phyloP scores from a whole-genome alignment of 2,113 vertebrate genomes.

The Hipposideros armiger region DNA sequence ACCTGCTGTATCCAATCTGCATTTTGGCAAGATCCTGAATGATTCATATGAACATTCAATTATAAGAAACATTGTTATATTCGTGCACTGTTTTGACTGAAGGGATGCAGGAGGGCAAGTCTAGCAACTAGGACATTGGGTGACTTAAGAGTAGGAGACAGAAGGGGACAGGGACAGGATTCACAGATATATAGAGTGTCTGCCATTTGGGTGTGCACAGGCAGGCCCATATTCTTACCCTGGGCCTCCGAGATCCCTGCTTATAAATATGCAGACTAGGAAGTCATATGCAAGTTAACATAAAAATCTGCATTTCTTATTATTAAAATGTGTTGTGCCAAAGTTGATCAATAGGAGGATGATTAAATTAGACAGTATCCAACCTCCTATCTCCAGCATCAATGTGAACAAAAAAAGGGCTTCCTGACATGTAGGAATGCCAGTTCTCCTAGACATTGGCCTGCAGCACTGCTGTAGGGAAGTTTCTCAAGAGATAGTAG shows the following conservation, averaged over 20 bases:
- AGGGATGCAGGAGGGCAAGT: background rate
- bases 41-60: background rate
- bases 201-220: background rate
- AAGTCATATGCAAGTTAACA: constrained; percentile 13
- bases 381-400: background rate
- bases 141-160: background rate
- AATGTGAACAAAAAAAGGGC: background rate
- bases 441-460: background rate
- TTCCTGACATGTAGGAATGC: background rate
- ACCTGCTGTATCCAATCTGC: background rate
- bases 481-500: background rate
- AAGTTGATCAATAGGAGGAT: background rate
- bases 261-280: background rate
- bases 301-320: background rate
- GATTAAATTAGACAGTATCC: background rate
- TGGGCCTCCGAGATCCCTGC: constrained; percentile 7
- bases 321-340: background rate
- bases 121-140: background rate
- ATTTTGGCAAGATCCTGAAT: background rate
- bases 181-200: constrained; percentile 25
- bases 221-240: background rate
- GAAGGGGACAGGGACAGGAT: background rate
- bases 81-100: background rate
- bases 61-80: background rate
- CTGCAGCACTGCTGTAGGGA: background rate